Percentiles rank a stretch among this genome's conserved stretches.
Evolutionary conservation across 1,140 invertebrate species (phyloP).

Genomic region (Goniozus legneri): DNA sequence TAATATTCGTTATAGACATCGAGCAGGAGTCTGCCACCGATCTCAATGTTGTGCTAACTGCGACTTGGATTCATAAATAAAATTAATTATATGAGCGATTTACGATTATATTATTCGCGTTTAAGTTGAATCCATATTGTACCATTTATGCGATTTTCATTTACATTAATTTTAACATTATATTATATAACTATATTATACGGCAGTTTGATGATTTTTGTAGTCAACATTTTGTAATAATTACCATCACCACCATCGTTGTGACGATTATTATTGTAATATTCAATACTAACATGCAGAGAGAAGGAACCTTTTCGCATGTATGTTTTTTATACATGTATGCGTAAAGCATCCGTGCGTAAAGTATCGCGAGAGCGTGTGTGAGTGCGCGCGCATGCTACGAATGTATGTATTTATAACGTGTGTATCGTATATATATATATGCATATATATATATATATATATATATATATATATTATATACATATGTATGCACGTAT

Average conservation of each 20-base stretch:
- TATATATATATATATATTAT: constrained; percentile 31
- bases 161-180: constrained; percentile 37
- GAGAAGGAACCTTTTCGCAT: constrained; percentile 13
- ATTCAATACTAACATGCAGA: constrained; percentile 14
- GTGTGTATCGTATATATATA: constrained; percentile 25
- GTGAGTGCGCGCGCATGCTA: constrained; percentile 29
- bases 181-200: constrained; percentile 32
- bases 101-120: constrained; percentile 31
- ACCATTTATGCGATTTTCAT: constrained; percentile 42
- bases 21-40: constrained; percentile 46
- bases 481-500: constrained; percentile 31
- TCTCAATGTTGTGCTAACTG: constrained; percentile 46
- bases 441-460: constrained; percentile 30
- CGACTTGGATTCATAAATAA: constrained; percentile 29
- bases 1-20: constrained; percentile 22
- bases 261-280: constrained; percentile 32
- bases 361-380: constrained; percentile 30
- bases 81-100: constrained; percentile 33
- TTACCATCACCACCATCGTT: constrained; percentile 30
- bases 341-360: too few relatives aligned
- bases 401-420: constrained; percentile 32
- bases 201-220: constrained; percentile 40
- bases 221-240: constrained; percentile 44
- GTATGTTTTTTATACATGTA: too few relatives aligned
- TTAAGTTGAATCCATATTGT: constrained; percentile 39